Evolutionary conservation across 2,113 vertebrate genomes (phyloP).

Genomic region (Ahaetulla prasina): DNA sequence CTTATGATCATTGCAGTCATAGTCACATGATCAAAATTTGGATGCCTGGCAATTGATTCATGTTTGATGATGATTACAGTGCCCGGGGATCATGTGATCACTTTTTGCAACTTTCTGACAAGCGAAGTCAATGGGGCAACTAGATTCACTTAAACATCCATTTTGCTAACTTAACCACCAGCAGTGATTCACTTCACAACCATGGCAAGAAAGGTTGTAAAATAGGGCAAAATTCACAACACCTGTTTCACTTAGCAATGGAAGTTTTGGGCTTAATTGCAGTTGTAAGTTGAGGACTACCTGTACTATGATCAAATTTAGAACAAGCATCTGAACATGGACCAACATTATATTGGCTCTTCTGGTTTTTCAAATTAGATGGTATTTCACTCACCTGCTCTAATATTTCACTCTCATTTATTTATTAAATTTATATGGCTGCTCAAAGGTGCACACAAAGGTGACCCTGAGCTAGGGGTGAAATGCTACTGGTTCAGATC

Average conservation of each 20-base stretch:
- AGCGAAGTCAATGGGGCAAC: neutral
- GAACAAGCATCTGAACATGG: neutral
- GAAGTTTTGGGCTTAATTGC: neutral
- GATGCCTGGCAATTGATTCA: too few species aligned
- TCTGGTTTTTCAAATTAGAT: neutral
- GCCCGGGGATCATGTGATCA: neutral
- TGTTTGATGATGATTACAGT: neutral
- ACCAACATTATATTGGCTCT: neutral
- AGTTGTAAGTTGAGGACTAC: fast-evolving
- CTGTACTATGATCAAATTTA: neutral
- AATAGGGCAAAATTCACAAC: neutral
- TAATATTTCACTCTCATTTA: neutral
- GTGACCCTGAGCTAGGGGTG: neutral
- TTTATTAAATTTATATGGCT: neutral
- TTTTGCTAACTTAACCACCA: neutral
- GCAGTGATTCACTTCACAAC: neutral
- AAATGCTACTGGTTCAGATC: too few species aligned
- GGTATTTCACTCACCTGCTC: neutral
- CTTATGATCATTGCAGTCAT: too few species aligned
- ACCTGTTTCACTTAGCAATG: neutral
- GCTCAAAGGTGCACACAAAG: neutral
- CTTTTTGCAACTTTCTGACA: neutral
- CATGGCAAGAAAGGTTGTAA: neutral
- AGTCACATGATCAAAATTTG: too few species aligned
- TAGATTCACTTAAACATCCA: neutral